Conservation (phyloP, 2,888 invertebrate species). For the Theretra japonica region DNA sequence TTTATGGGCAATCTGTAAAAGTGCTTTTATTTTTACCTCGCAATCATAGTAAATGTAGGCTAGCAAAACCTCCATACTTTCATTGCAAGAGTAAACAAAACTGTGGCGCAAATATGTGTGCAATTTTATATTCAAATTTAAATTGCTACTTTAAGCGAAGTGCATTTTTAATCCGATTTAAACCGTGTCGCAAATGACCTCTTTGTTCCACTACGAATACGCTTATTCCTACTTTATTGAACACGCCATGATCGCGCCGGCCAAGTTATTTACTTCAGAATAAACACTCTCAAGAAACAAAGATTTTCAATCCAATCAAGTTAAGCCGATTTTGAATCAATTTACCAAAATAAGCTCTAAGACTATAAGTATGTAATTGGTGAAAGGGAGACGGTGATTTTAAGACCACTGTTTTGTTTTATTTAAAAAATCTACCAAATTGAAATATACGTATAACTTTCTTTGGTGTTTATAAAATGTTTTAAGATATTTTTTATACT, state of each 20-base stretch:
- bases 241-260: background rate
- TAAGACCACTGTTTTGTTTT: background rate
- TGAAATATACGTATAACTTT: no score
- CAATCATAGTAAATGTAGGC: no score
- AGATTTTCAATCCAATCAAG: constrained; percentile 41
- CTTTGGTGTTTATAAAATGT: no score
- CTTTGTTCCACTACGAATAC: constrained; percentile 10
- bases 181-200: constrained; percentile 10
- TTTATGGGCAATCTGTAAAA: no score
- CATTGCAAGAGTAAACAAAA: background rate
- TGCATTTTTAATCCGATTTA: constrained; percentile 13
- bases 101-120: background rate
- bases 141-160: constrained; percentile 13
- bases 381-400: background rate
- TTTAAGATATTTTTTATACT: background rate
- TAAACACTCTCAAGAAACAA: constrained; percentile 35
- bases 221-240: constrained; percentile 11
- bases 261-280: constrained; percentile 19
- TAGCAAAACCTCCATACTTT: background rate
- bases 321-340: constrained; percentile 41
- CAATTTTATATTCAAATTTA: constrained; percentile 15
- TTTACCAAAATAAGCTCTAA: background rate
- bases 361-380: background rate
- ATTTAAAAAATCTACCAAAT: background rate
- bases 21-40: no score